These are phyloP conservation scores for Neuroscelio doddi DNA, from an alignment of 2,888 invertebrate genomes.

Conservation along the genomic window DNA sequence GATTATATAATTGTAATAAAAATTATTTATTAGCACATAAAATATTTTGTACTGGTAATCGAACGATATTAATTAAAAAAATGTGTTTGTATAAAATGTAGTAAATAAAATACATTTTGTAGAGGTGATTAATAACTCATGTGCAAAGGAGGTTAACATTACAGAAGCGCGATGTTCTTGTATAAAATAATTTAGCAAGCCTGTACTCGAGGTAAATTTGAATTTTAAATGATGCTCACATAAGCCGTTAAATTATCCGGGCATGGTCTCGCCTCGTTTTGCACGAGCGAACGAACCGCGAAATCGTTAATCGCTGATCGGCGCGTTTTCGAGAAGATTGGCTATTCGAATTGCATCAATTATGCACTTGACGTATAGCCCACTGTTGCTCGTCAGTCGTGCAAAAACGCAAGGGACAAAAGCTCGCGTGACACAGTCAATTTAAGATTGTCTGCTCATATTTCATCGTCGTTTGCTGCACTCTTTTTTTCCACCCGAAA, in stretches of 20 bases:
- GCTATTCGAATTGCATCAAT: conserved; percentile 32
- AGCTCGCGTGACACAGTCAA: conserved; percentile 23
- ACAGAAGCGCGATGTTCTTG: conserved; percentile 10
- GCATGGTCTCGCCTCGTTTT: conserved; percentile 33
- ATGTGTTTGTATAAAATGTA: too few species aligned
- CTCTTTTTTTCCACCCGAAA: too few species aligned
- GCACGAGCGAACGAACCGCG: conserved; percentile 43
- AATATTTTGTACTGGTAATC: too few species aligned
- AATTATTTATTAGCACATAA: too few species aligned
- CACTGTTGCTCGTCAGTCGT: conserved; percentile 9
- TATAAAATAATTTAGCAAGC: conserved; percentile 7
- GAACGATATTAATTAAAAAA: too few species aligned
- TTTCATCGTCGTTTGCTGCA: too few species aligned
- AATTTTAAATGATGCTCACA: conserved; percentile 37
- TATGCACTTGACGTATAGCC: conserved; percentile 23
- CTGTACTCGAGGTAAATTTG: conserved; percentile 22
- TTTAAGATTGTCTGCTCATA: conserved; percentile 5
- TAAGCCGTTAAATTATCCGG: conserved; percentile 34
- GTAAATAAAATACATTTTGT: too few species aligned
- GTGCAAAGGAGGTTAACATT: too few species aligned
- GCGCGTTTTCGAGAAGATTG: conserved; percentile 28
- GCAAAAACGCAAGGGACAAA: conserved; percentile 23
- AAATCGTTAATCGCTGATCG: conserved; percentile 45
- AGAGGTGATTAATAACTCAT: too few species aligned
- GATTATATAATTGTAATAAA: too few species aligned